phyloP scores from a whole-genome alignment of 1,140 invertebrate genomes.

The Drosophila kanapiae region DNA sequence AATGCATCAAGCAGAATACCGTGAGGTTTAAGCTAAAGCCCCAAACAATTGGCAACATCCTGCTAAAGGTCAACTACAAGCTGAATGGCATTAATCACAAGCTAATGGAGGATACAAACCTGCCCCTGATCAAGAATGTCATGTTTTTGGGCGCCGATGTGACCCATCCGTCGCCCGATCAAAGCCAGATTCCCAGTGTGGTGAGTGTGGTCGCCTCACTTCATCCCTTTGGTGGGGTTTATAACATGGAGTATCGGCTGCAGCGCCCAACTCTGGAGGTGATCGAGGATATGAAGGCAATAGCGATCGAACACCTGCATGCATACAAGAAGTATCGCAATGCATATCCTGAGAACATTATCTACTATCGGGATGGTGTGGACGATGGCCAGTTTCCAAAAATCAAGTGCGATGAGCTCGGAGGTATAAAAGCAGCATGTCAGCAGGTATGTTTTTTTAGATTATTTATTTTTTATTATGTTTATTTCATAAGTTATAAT shows the following conservation, averaged over 20 bases:
- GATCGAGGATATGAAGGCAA: constrained; percentile 90
- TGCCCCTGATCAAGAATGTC: constrained; percentile 62
- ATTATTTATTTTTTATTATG: too few relatives aligned
- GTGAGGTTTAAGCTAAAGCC: constrained; percentile 55
- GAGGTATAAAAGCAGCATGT: constrained; percentile 59
- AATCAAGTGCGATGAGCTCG: constrained; percentile 85
- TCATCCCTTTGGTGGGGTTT: constrained; percentile 88
- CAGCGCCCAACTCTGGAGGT: constrained; percentile 90
- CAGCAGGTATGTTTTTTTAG: constrained; percentile 30
- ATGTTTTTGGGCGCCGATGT: constrained; percentile 95
- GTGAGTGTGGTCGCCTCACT: constrained; percentile 92
- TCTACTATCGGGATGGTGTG: constrained; percentile 95
- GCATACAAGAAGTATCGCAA: constrained; percentile 85
- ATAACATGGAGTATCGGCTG: constrained; percentile 89
- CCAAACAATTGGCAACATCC: constrained; percentile 89
- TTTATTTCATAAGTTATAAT: too few relatives aligned
- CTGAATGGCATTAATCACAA: constrained; percentile 93
- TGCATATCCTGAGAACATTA: constrained; percentile 87
- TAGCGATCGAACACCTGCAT: constrained; percentile 86
- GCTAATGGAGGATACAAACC: constrained; percentile 75
- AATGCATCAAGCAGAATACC: constrained; percentile 91
- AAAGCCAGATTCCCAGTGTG: constrained; percentile 90
- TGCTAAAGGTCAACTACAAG: constrained; percentile 94
- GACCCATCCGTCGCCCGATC: constrained; percentile 93
- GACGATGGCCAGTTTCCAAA: constrained; percentile 94